Conservation (phyloP, 2,113 vertebrate genomes). For the Leucosticte australis region DNA sequence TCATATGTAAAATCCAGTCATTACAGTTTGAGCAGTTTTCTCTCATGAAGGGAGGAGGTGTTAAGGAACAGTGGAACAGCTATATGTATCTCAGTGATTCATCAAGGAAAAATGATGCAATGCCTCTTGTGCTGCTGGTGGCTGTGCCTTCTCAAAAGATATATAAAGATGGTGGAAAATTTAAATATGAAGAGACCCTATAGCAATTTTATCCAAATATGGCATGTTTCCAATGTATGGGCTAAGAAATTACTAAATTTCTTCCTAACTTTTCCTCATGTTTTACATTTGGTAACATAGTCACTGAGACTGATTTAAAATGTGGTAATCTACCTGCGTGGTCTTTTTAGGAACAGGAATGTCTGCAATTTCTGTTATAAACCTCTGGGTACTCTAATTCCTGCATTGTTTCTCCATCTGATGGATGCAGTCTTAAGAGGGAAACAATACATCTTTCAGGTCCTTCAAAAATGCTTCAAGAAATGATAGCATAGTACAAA, state of each 20-base stretch:
- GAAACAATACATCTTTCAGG: background rate
- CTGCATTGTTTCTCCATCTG: background rate
- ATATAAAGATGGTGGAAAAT: background rate
- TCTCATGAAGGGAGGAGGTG: background rate
- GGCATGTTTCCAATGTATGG: background rate
- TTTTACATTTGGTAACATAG: background rate
- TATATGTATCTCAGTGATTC: background rate
- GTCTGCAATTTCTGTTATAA: background rate
- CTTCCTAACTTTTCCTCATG: background rate
- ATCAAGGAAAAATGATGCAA: background rate
- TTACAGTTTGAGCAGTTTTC: background rate
- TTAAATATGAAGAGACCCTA: background rate
- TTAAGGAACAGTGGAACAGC: background rate
- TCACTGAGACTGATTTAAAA: background rate
- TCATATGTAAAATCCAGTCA: background rate
- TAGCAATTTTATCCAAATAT: background rate
- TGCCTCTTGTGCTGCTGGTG: background rate
- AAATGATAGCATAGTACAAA: background rate
- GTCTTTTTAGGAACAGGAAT: background rate
- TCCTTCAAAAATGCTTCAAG: background rate
- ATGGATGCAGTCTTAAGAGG: background rate
- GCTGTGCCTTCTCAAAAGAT: background rate
- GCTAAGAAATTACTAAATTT: background rate
- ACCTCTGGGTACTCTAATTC: background rate
- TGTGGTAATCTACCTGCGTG: background rate